Evolutionary conservation across 2,888 invertebrate genomes (phyloP).

Genomic region (Nomada ferruginata): DNA sequence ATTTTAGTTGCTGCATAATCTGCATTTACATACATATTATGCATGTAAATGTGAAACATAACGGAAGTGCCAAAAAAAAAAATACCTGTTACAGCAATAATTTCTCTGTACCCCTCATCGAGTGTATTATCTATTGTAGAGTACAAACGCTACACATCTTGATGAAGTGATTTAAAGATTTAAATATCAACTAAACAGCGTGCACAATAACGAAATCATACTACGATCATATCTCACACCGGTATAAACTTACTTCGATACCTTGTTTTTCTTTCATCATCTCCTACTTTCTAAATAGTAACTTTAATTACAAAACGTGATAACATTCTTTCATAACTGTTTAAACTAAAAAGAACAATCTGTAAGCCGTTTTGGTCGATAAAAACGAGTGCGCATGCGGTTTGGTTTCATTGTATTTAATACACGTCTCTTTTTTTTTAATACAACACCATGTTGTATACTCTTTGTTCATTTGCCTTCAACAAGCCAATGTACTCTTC

Average conservation of each 20-base stretch:
- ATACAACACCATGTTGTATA: background rate
- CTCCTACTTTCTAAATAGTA: background rate
- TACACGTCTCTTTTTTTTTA: slow-evolving; percentile 5
- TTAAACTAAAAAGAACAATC: background rate
- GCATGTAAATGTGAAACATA: background rate
- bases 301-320: background rate
- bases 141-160: background rate
- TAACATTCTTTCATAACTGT: background rate
- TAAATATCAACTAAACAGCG: slow-evolving; percentile 16
- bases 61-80: background rate
- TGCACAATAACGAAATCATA: background rate
- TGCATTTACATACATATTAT: background rate
- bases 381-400: slow-evolving; percentile 2
- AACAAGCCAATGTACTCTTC: background rate
- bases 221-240: background rate
- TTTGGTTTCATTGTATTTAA: slow-evolving; percentile 6
- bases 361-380: background rate
- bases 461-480: background rate
- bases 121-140: background rate
- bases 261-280: background rate
- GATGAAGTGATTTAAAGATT: background rate
- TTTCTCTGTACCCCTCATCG: background rate
- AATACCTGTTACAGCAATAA: slow-evolving; percentile 27
- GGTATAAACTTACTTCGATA: too few relatives aligned
- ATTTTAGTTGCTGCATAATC: background rate